Evolutionary conservation across 1,140 invertebrate genomes (phyloP).

Genomic region (Papilio dardanus): DNA sequence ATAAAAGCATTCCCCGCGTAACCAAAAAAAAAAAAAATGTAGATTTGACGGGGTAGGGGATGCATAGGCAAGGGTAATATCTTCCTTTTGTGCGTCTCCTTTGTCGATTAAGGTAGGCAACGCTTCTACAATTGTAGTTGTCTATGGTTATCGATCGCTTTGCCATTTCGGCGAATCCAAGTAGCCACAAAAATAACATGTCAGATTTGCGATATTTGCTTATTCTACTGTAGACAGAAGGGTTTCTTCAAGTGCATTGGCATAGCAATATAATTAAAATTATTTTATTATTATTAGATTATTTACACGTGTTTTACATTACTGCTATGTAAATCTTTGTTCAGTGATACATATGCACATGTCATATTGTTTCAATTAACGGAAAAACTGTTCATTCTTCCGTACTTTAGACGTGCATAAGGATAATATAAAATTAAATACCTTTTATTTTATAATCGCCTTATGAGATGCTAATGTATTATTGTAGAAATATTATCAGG

Average conservation of each 20-base stretch:
- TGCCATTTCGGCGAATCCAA: too few species aligned
- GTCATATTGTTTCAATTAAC: background rate
- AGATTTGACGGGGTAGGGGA: too few species aligned
- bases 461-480: too few species aligned
- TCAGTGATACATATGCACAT: background rate
- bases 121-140: too few species aligned
- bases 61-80: too few species aligned
- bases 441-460: background rate
- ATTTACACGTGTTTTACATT: background rate
- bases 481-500: too few species aligned
- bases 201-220: background rate
- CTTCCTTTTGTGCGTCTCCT: too few species aligned
- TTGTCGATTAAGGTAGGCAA: too few species aligned
- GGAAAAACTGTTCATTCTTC: conserved; percentile 1
- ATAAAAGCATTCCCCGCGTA: too few species aligned
- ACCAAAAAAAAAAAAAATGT: too few species aligned
- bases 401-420: background rate
- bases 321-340: background rate
- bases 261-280: background rate
- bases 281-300: background rate
- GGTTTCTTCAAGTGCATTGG: background rate
- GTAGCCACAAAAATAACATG: too few species aligned
- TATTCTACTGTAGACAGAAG: background rate
- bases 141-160: too few species aligned
- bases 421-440: background rate